These are phyloP conservation scores for Syngnathoides biaculeatus DNA, from an alignment of 2,113 vertebrate species.

Conservation along the genomic window DNA sequence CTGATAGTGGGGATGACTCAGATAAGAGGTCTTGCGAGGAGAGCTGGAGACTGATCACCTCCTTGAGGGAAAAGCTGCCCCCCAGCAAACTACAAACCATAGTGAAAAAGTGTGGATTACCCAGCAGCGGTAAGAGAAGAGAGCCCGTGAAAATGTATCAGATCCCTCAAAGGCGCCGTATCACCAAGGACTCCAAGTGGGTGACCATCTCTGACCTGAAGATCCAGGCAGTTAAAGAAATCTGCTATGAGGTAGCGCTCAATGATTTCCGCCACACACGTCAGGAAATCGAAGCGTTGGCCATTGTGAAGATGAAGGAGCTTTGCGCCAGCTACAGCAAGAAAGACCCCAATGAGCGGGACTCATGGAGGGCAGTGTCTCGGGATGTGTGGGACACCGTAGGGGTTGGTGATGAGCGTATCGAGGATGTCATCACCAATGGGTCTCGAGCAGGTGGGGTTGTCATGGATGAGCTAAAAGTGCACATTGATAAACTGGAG, in stretches of 20 bases:
- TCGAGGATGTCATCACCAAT: slow-evolving; percentile 82
- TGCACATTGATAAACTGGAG: slow-evolving; percentile 96
- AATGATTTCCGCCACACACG: slow-evolving; percentile 95
- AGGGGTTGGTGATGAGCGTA: slow-evolving; percentile 92
- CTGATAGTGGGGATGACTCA: slow-evolving; percentile 99
- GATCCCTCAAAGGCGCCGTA: slow-evolving; percentile 89
- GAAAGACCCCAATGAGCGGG: slow-evolving; percentile 95
- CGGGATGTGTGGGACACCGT: slow-evolving; percentile 98
- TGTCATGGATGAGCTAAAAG: slow-evolving; percentile 92
- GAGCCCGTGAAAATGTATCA: slow-evolving; percentile 98
- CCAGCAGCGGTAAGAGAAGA: slow-evolving; percentile 96
- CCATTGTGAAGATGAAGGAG: slow-evolving; percentile 99
- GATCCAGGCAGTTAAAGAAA: slow-evolving; percentile 98
- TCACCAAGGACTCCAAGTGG: slow-evolving; percentile 98
- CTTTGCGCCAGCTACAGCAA: slow-evolving; percentile 91
- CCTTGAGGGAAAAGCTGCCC: slow-evolving; percentile 98
- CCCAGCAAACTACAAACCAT: slow-evolving; percentile 99
- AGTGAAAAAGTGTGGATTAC: slow-evolving; percentile 98
- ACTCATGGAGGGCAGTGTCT: slow-evolving; percentile 94
- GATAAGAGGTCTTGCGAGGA: slow-evolving; percentile 99
- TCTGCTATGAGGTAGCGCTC: slow-evolving; percentile 97
- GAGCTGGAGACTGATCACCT: slow-evolving; percentile 99
- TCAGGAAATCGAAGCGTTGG: slow-evolving; percentile 97
- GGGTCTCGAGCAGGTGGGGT: slow-evolving; percentile 68
- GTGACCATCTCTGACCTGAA: slow-evolving; percentile 98